Evolutionary conservation across 2,113 vertebrate genomes (phyloP).

Genomic region (Bombycilla garrulus): DNA sequence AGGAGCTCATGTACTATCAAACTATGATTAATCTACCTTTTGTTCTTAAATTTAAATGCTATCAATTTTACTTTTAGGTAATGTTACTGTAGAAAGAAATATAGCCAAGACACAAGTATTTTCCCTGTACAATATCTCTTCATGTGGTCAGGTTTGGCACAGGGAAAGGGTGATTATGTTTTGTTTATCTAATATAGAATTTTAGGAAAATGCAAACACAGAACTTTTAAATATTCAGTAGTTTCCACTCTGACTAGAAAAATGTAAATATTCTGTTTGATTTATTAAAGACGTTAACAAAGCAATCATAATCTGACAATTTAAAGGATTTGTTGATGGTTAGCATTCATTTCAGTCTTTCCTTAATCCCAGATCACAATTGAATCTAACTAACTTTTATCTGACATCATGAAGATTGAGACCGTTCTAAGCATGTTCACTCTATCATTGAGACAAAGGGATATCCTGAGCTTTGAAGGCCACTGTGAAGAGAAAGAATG

Average conservation of each 20-base stretch:
- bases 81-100: neutral
- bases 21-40: neutral
- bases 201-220: neutral
- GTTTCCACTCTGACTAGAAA: neutral
- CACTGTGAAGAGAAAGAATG: neutral
- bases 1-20: neutral
- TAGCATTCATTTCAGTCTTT: neutral
- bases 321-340: neutral
- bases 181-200: neutral
- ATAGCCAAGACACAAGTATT: neutral
- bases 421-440: neutral
- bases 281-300: conserved; percentile 7
- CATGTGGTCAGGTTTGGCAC: neutral
- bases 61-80: neutral
- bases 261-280: neutral
- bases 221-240: neutral
- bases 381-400: neutral
- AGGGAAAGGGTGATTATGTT: neutral
- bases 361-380: neutral
- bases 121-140: neutral
- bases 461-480: neutral
- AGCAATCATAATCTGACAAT: conserved; percentile 3
- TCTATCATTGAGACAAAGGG: neutral
- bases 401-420: neutral
- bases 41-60: conserved; percentile 3